Base-by-base conservation (phyloP, 2,888 invertebrate genomes). In the Deilephila porcellus region DNA sequence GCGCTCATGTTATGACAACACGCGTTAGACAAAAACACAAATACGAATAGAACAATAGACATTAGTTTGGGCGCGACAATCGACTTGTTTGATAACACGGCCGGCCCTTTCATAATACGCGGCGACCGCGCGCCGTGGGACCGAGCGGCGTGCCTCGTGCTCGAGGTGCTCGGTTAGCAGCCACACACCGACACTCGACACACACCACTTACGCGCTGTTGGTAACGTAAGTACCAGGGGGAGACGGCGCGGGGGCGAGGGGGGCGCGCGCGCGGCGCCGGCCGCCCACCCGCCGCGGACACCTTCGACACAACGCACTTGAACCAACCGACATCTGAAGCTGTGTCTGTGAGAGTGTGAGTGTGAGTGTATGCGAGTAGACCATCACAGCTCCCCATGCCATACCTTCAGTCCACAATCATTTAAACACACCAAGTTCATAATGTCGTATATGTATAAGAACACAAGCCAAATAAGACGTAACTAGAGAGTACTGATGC, bases 211-310 rank as follows among this genome's bases (percentile, higher is more conserved):
- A 88, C 88, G 83, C 82, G 80, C 71, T 78, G 73, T 74, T 59
- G 73, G 76, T 81, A 83, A 82, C 80, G 71, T 83, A 77, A 83
- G 76, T 87, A 88, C 88, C 88, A 86, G 63, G 86, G 84, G 77
- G 83, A 84, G 37, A 74, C 56, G 70, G 75, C 32, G 59, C 37
- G 62, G 14, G 4, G 67, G 25, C 8, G 64, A n/a, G 67, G 67
- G 25, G 45, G 25, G n/a, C 20, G 60, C 14, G 29, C 11, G 59
- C 20, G 32, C 59, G 29, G 19, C 52, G 37, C 52, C 3, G 59
- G 1, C 25, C 52, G 7, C 8, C 19, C 37, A 25, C 20, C 7
- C 25, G 72, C 56, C 59, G 17, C 37, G 19, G 25, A 25, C 64
- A 67, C 72, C 64, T 67, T 59, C 11, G 25, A 29, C 11, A 60